A percentile compares a stretch with the other conserved stretches of the same genome.
These are phyloP conservation scores for Toxotes jaculatrix DNA, from an alignment of 2,113 vertebrate species.

Conservation along the genomic window DNA sequence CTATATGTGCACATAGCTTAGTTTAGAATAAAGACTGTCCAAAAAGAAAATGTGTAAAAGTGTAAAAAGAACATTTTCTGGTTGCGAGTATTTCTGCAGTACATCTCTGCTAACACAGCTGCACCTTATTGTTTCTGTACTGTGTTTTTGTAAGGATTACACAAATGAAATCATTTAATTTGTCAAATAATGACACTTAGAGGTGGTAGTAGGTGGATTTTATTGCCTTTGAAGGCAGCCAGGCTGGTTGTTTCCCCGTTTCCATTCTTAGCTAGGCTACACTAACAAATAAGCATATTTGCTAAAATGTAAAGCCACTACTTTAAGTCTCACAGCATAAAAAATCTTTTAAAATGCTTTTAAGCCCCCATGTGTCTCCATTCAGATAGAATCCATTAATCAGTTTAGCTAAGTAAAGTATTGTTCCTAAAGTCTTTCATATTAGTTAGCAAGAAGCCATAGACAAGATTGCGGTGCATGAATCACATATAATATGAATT, in stretches of 20 bases:
- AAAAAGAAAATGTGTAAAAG: no score
- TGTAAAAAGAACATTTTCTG: no score
- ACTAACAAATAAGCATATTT: background rate
- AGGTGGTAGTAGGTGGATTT: no score
- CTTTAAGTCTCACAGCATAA: background rate
- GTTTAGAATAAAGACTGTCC: no score
- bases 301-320: background rate
- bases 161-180: background rate
- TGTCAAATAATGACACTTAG: background rate
- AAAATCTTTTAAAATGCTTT: no score
- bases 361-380: background rate
- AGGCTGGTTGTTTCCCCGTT: background rate
- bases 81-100: no score
- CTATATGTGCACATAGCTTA: no score
- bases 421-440: background rate
- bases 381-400: background rate
- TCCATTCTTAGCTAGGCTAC: background rate
- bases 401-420: background rate
- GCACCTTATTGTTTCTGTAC: background rate
- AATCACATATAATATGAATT: constrained; percentile 16
- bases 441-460: background rate
- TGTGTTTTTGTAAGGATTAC: background rate
- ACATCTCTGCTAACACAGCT: no score
- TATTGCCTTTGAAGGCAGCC: background rate
- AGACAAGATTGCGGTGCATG: background rate